Evolutionary conservation across 2,888 invertebrate genomes (phyloP).

Genomic region (Psylliodes chrysocephalus): DNA sequence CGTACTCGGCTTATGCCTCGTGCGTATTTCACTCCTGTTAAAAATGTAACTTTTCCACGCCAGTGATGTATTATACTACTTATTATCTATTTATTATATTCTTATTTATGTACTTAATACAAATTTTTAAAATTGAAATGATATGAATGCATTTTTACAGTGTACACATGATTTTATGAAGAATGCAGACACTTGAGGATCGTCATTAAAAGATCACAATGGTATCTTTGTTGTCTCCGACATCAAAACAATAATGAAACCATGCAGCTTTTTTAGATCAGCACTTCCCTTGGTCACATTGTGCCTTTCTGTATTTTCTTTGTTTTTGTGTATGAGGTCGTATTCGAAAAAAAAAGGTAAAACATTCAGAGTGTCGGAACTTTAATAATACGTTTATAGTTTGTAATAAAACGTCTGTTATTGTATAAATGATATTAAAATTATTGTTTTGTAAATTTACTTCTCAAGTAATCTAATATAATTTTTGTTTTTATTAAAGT

Average conservation of each 20-base stretch:
- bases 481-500: no score
- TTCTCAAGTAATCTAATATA: no score
- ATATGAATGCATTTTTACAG: background rate
- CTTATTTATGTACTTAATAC: background rate
- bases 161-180: slow-evolving; percentile 40
- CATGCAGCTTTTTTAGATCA: slow-evolving; percentile 52
- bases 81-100: background rate
- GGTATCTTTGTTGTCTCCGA: slow-evolving; percentile 57
- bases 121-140: no score
- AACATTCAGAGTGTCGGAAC: background rate
- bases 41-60: no score
- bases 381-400: background rate
- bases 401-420: background rate
- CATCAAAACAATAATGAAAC: slow-evolving; percentile 56
- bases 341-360: background rate
- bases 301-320: background rate
- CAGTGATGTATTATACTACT: no score
- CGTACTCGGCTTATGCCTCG: no score
- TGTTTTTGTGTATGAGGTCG: background rate
- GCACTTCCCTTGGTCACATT: slow-evolving; percentile 49
- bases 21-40: no score
- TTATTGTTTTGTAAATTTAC: no score
- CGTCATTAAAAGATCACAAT: slow-evolving; percentile 62
- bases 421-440: no score
- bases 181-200: slow-evolving; percentile 56